Percentiles rank a stretch among this genome's conserved stretches.
These are phyloP conservation scores for Fratercula arctica DNA, from an alignment of 2,797 vertebrate species.

Conservation along the genomic window DNA sequence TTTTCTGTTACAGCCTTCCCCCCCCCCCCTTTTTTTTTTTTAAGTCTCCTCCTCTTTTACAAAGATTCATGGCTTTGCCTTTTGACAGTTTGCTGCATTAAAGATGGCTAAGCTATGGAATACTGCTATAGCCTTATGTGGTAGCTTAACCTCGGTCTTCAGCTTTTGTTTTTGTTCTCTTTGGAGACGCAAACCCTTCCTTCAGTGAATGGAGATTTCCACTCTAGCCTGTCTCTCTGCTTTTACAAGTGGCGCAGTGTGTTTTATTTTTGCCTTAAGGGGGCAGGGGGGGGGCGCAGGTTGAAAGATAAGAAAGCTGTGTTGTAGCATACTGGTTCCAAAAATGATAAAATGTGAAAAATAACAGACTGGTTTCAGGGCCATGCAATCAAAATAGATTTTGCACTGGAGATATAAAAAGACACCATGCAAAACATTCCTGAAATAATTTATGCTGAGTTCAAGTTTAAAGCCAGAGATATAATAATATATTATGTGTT, in stretches of 20 bases:
- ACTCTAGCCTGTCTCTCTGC: not conserved
- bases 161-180: not conserved
- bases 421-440: constrained; percentile 60
- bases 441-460: constrained; percentile 67
- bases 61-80: not conserved
- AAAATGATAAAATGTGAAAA: constrained; percentile 66
- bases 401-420: constrained; percentile 62
- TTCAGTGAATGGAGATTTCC: constrained; percentile 44
- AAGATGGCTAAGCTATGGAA: not conserved
- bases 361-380: constrained; percentile 44
- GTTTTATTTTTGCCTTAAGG: constrained; percentile 39
- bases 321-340: constrained; percentile 11
- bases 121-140: not conserved
- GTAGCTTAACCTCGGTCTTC: not conserved
- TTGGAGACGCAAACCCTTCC: not conserved
- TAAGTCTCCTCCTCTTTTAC: not conserved
- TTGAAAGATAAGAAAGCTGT: constrained; percentile 46
- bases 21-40: not conserved
- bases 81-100: not conserved
- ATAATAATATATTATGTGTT: constrained; percentile 54
- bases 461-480: constrained; percentile 65
- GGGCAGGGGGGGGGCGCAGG: not conserved
- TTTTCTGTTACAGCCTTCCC: not conserved
- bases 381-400: constrained; percentile 60
- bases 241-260: constrained; percentile 34